Evolutionary conservation across 2,888 invertebrate species (phyloP).

Genomic region (Cataglyphis rosenhaueri): DNA sequence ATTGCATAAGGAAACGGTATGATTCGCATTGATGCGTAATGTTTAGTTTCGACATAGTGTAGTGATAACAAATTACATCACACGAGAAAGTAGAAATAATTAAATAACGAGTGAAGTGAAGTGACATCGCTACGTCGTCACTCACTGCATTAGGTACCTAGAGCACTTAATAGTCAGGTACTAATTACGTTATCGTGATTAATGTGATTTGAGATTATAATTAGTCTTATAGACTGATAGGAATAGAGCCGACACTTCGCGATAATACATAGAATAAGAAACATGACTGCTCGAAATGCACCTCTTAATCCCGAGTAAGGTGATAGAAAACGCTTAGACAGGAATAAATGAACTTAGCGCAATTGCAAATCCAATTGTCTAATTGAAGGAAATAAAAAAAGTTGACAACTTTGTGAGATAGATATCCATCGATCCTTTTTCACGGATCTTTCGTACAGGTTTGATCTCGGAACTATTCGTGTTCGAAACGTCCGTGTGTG

Average conservation of each 20-base stretch:
- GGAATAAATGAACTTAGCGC: background rate
- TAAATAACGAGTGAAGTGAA: constrained; percentile 2
- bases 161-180: constrained; percentile 72
- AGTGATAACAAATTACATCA: constrained; percentile 31
- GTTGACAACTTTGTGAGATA: background rate
- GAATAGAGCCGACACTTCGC: constrained; percentile 51
- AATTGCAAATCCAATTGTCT: background rate
- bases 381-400: constrained; percentile 7
- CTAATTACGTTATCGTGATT: constrained; percentile 64
- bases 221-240: constrained; percentile 53
- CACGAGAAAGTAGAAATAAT: constrained; percentile 45
- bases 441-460: background rate
- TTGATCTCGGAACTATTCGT: constrained; percentile 53
- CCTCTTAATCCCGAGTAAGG: background rate
- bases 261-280: background rate
- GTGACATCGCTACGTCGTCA: constrained; percentile 23
- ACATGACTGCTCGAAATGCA: background rate
- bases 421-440: background rate
- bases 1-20: background rate
- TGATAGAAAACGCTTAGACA: background rate
- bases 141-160: constrained; percentile 53
- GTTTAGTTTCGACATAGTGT: constrained; percentile 24
- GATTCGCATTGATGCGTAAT: background rate
- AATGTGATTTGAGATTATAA: constrained; percentile 50
- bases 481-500: constrained; percentile 54